Percentiles rank a stretch among this genome's conserved stretches.
phyloP scores from a whole-genome alignment of 2,797 vertebrate species.

The Hafferia zeledoni region DNA sequence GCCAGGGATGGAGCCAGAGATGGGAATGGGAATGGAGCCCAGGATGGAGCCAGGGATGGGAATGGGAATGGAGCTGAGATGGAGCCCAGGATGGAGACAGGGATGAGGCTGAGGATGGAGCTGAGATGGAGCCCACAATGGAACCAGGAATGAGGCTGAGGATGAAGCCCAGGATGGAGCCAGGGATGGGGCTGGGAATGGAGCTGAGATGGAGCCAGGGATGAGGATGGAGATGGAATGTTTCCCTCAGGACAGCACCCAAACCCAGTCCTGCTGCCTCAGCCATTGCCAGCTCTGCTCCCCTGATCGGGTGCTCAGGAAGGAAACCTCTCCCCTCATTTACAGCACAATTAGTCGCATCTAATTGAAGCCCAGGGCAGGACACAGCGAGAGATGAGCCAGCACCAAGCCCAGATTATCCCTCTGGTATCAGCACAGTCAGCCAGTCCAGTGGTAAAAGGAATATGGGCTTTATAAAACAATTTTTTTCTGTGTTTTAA shows the following conservation, averaged over 20 bases:
- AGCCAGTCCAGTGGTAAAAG: not conserved
- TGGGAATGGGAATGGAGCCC: not conserved
- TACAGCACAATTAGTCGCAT: not conserved
- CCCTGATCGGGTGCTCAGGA: not conserved
- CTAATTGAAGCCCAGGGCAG: not conserved
- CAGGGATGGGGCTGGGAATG: not conserved
- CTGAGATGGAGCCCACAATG: not conserved
- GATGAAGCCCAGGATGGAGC: not conserved
- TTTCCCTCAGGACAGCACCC: not conserved
- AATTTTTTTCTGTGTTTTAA: not conserved
- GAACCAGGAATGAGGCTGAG: too few relatives aligned
- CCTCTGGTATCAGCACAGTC: not conserved
- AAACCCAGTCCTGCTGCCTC: not conserved
- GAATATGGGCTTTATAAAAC: not conserved
- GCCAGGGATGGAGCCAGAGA: not conserved
- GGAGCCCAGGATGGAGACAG: not conserved
- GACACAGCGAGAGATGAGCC: not conserved
- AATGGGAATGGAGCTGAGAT: not conserved
- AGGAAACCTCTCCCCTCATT: not conserved
- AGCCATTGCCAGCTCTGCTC: not conserved
- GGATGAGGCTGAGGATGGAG: not conserved
- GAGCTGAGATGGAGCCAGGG: not conserved
- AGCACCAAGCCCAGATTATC: fast-evolving
- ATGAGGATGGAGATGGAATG: not conserved
- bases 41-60: too few relatives aligned